phyloP scores from a whole-genome alignment of 1,140 invertebrate species.

The Halictus rubicundus region DNA sequence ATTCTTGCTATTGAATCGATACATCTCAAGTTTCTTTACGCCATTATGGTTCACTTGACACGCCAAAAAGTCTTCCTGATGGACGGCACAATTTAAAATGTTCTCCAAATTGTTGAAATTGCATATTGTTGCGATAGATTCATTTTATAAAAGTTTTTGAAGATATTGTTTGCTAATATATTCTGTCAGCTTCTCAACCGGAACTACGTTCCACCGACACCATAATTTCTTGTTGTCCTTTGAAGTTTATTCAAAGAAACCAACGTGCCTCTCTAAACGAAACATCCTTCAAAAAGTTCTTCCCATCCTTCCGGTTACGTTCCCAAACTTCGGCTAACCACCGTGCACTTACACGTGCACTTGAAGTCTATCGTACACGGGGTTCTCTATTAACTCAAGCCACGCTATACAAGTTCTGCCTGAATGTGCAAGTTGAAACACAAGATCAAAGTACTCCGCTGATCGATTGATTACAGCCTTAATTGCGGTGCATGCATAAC shows the following conservation, averaged over 20 bases:
- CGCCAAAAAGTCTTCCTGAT: too few species aligned
- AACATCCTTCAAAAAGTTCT: neutral
- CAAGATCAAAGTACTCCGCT: neutral
- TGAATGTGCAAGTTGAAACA: neutral
- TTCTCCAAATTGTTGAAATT: too few species aligned
- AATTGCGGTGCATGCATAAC: constrained; percentile 50
- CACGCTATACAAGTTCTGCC: constrained; percentile 3
- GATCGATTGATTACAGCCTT: constrained; percentile 38
- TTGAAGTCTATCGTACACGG: neutral
- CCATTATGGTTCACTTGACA: too few species aligned
- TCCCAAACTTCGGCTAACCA: constrained; percentile 24
- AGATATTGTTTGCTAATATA: too few species aligned
- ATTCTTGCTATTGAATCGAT: too few species aligned
- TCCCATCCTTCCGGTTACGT: neutral
- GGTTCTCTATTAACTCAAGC: constrained; percentile 30
- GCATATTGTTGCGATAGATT: too few species aligned
- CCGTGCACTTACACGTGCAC: neutral
- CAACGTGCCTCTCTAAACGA: neutral
- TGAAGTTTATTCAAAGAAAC: neutral
- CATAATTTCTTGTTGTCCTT: too few species aligned
- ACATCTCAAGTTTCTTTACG: too few species aligned
- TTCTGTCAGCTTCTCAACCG: too few species aligned
- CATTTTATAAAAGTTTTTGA: too few species aligned
- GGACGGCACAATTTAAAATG: too few species aligned
- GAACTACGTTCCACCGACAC: too few species aligned